Evolutionary conservation across 2,113 vertebrate genomes (phyloP).

Genomic region (Chauna torquata): DNA sequence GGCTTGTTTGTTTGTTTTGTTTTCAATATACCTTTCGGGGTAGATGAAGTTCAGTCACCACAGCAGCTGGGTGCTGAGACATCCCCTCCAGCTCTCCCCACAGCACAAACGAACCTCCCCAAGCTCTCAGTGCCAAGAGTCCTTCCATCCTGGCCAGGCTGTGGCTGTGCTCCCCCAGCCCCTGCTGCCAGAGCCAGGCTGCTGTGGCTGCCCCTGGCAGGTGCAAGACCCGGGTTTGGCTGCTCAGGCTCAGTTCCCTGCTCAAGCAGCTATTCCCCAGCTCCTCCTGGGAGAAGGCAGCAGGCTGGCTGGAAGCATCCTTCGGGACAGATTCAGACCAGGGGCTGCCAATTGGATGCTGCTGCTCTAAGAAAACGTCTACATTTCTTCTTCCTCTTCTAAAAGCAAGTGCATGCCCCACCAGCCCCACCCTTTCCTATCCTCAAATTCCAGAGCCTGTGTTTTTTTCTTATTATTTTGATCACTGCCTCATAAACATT

Average conservation of each 20-base stretch:
- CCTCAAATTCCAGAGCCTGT: neutral
- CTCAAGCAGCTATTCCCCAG: neutral
- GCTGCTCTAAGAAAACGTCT: neutral
- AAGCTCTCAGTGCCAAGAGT: neutral
- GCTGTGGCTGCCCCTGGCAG: neutral
- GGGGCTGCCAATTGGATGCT: neutral
- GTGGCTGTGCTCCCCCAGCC: neutral
- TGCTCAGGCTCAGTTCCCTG: neutral
- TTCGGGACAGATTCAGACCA: neutral
- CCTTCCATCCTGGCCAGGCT: neutral
- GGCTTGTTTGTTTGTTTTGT: neutral
- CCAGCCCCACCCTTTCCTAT: neutral
- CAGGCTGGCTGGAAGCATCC: neutral
- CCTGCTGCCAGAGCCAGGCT: fast-evolving
- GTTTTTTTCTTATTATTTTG: neutral
- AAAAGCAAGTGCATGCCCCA: conserved; percentile 22
- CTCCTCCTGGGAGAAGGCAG: neutral
- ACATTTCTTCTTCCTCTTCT: neutral
- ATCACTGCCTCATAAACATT: neutral
- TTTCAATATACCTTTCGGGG: neutral
- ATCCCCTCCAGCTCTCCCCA: neutral
- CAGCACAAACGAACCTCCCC: neutral
- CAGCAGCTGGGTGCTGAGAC: neutral
- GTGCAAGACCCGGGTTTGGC: neutral
- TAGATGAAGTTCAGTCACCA: neutral